Percentiles rank a stretch among this genome's conserved stretches.
phyloP scores from a whole-genome alignment of 2,888 invertebrate genomes.

The Pristionchus japonicus region DNA sequence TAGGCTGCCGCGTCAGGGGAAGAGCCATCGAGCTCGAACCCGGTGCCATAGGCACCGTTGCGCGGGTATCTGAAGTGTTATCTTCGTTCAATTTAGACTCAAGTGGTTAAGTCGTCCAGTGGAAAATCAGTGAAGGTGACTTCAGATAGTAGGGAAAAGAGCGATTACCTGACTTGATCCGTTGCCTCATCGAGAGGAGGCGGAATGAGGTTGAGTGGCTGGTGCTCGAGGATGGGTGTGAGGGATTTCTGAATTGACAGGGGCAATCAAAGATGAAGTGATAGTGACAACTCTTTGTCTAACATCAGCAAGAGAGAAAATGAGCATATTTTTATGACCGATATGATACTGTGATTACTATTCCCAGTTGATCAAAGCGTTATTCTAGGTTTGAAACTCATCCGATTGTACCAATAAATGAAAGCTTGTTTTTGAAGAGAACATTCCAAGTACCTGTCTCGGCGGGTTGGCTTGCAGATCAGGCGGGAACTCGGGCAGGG shows the following conservation, averaged over 20 bases:
- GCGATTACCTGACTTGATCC: background rate
- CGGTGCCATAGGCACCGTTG: background rate
- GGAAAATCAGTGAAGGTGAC: background rate
- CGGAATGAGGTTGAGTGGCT: background rate
- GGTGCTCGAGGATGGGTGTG: background rate
- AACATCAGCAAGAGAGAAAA: too few species aligned
- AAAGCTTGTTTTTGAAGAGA: too few species aligned
- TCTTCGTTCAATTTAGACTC: background rate
- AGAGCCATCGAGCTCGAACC: slow-evolving; percentile 28
- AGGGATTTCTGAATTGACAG: background rate
- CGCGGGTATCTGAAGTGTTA: background rate
- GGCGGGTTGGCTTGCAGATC: background rate
- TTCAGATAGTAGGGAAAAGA: background rate
- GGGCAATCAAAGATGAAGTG: background rate
- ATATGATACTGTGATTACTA: too few species aligned
- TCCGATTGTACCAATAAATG: too few species aligned
- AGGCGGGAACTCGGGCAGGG: background rate
- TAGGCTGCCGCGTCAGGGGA: slow-evolving; percentile 29
- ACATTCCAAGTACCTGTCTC: background rate
- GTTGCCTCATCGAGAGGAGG: background rate
- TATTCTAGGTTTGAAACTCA: too few species aligned
- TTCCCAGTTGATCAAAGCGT: too few species aligned
- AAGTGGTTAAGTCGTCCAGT: background rate
- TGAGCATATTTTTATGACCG: too few species aligned
- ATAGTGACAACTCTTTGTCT: too few species aligned